phyloP scores from a whole-genome alignment of 2,797 vertebrate genomes.

The Cyprinella venusta region DNA sequence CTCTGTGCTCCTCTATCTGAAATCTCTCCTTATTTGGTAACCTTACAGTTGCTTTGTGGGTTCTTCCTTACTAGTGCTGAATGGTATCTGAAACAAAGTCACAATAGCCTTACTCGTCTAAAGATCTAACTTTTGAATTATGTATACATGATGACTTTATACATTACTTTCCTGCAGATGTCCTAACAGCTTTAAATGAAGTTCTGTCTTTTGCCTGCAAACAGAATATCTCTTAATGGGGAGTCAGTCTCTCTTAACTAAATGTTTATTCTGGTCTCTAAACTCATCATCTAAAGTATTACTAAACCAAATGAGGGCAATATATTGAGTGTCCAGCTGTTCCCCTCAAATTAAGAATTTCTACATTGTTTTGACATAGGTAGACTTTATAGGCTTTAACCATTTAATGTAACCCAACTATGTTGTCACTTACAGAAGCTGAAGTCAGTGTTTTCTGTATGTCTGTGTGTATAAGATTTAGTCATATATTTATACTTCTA shows the following conservation, averaged over 20 bases:
- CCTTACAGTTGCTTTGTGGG: conserved; percentile 17
- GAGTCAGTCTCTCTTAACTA: conserved; percentile 1
- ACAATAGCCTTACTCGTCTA: neutral
- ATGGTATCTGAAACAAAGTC: conserved; percentile 1
- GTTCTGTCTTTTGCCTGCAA: neutral
- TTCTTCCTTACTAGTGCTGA: conserved; percentile 24
- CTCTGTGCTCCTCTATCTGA: conserved; percentile 35
- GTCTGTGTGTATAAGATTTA: neutral
- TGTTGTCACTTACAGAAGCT: neutral
- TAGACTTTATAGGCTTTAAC: no score
- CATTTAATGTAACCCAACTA: neutral
- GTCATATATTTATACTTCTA: neutral
- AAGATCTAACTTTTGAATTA: neutral
- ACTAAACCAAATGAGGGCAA: neutral
- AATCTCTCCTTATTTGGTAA: conserved; percentile 58
- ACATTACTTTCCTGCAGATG: conserved; percentile 3
- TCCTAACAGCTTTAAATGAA: neutral
- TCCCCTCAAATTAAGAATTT: neutral
- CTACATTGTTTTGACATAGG: neutral
- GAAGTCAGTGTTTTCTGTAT: neutral
- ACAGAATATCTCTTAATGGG: neutral
- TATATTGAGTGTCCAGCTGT: neutral
- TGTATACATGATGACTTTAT: neutral
- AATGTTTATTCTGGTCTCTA: conserved; percentile 11
- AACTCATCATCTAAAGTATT: neutral